phyloP scores from a whole-genome alignment of 2,888 invertebrate species.

The Coenonympha glycerion region DNA sequence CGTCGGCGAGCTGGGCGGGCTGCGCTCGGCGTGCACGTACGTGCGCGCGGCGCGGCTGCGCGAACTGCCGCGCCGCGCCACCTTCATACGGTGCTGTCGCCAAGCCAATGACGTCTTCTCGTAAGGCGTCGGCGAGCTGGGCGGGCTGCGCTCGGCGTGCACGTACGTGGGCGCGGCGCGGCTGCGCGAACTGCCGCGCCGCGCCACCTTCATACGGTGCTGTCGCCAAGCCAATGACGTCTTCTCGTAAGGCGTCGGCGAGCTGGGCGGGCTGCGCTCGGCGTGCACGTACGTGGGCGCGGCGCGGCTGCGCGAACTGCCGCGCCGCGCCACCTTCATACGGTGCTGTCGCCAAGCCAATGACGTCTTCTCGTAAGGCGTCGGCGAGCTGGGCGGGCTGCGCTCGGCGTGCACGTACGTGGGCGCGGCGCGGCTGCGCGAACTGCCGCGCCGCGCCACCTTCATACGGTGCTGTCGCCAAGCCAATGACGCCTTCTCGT shows the following conservation, averaged over 20 bases:
- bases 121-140: conserved; percentile 72
- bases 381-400: conserved; percentile 84
- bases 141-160: conserved; percentile 93
- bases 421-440: conserved; percentile 88
- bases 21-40: conserved; percentile 94
- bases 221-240: conserved; percentile 90
- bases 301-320: conserved; percentile 85
- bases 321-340: conserved; percentile 92
- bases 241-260: conserved; percentile 63
- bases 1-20: conserved; percentile 81
- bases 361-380: conserved; percentile 76
- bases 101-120: conserved; percentile 86
- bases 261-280: conserved; percentile 91
- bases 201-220: conserved; percentile 94
- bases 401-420: conserved; percentile 95
- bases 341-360: conserved; percentile 93
- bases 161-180: conserved; percentile 92
- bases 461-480: conserved; percentile 95
- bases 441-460: conserved; percentile 89
- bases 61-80: conserved; percentile 89
- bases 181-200: conserved; percentile 86
- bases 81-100: conserved; percentile 93
- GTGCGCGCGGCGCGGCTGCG: conserved; percentile 89
- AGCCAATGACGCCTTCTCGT: conserved; percentile 82
- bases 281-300: conserved; percentile 96